These are phyloP conservation scores for Loriculus beryllinus DNA, from an alignment of 2,797 vertebrate genomes.

Conservation along the genomic window DNA sequence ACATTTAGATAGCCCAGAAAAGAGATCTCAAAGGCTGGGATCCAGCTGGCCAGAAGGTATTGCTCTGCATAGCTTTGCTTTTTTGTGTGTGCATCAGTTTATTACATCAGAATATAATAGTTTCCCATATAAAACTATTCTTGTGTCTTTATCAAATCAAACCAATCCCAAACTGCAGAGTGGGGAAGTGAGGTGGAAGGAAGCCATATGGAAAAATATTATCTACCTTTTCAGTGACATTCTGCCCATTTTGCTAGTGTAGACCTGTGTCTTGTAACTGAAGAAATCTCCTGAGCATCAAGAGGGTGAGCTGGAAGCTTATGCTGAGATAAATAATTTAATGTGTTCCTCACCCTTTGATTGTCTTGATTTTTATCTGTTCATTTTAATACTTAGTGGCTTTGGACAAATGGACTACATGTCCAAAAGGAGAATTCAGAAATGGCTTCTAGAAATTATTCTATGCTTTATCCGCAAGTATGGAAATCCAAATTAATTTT, in stretches of 20 bases:
- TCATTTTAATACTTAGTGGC: neutral
- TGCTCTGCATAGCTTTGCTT: neutral
- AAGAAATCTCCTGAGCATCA: neutral
- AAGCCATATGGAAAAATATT: neutral
- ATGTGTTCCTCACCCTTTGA: rapidly evolving
- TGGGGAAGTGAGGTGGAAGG: neutral
- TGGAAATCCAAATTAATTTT: neutral
- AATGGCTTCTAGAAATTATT: neutral
- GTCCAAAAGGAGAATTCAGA: neutral
- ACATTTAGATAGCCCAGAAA: neutral
- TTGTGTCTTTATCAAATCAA: neutral
- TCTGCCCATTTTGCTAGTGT: neutral
- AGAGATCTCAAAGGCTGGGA: neutral
- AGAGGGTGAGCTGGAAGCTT: neutral
- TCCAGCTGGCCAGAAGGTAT: neutral
- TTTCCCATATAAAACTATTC: neutral
- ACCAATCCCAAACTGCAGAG: neutral
- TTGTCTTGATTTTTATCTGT: neutral
- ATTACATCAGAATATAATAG: neutral
- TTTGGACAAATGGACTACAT: neutral
- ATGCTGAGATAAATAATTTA: neutral
- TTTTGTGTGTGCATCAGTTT: neutral
- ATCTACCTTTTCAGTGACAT: neutral
- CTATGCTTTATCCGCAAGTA: neutral
- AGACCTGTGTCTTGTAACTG: neutral